These are phyloP conservation scores for Oryzias javanicus DNA, from an alignment of 2,113 vertebrate genomes.

Conservation along the genomic window DNA sequence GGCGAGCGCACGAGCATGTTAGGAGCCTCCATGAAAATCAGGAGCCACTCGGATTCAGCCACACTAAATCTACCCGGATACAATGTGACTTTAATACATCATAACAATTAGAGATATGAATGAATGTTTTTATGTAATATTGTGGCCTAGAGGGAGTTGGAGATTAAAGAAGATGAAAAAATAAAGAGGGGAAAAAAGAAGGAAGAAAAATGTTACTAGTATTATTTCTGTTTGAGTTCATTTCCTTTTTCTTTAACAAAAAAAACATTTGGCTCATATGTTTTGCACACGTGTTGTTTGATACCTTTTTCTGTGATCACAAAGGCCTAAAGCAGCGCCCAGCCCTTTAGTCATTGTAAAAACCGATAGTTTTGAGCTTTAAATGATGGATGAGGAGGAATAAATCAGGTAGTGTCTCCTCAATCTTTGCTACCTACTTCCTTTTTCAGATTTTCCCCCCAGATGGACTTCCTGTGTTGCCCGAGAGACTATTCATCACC, in stretches of 20 bases:
- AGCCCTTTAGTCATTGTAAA: constrained; percentile 23
- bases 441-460: constrained; percentile 59
- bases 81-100: constrained; percentile 16
- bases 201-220: constrained; percentile 12
- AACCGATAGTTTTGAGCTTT: constrained; percentile 37
- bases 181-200: not conserved
- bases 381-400: constrained; percentile 54
- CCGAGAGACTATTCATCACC: constrained; percentile 67
- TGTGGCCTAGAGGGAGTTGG: not conserved
- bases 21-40: constrained; percentile 40
- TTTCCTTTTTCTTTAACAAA: constrained; percentile 31
- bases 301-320: constrained; percentile 17
- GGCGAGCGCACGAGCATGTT: constrained; percentile 35
- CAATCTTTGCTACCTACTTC: constrained; percentile 63
- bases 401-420: constrained; percentile 53
- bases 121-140: too few relatives aligned
- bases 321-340: constrained; percentile 35
- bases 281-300: constrained; percentile 12
- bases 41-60: constrained; percentile 31
- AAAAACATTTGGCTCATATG: constrained; percentile 26
- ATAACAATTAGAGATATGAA: constrained; percentile 38
- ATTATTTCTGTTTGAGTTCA: constrained; percentile 24
- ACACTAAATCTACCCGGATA: constrained; percentile 14
- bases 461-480: constrained; percentile 71
- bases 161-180: not conserved